Conservation (phyloP, 2,888 invertebrate species). For the Polydrusus tereticollis region DNA sequence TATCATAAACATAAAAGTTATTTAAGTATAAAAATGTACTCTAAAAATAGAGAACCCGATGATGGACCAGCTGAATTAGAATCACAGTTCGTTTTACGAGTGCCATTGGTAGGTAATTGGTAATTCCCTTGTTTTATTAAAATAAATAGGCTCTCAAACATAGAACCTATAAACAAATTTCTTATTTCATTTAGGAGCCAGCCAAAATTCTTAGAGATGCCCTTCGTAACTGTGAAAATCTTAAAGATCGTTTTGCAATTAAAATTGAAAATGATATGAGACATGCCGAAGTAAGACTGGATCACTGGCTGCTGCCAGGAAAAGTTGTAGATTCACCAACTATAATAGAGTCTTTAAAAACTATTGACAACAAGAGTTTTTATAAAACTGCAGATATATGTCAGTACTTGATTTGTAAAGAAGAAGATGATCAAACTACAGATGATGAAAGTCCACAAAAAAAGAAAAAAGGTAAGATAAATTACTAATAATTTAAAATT, state of each 20-base stretch:
- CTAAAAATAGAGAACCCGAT: constrained; percentile 40
- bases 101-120: constrained; percentile 61
- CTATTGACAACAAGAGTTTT: constrained; percentile 95
- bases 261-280: constrained; percentile 91
- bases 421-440: constrained; percentile 84
- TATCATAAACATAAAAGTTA: no score
- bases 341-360: constrained; percentile 93
- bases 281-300: constrained; percentile 89
- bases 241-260: constrained; percentile 88
- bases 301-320: constrained; percentile 88
- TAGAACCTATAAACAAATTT: no score
- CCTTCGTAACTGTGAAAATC: constrained; percentile 79
- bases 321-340: constrained; percentile 94
- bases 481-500: no score
- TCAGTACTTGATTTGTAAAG: constrained; percentile 91
- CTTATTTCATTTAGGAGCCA: constrained; percentile 74
- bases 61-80: constrained; percentile 62
- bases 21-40: constrained; percentile 7
- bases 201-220: constrained; percentile 80
- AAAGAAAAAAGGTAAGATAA: constrained; percentile 75
- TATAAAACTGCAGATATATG: constrained; percentile 98
- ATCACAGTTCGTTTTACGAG: constrained; percentile 63
- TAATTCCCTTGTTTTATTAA: constrained; percentile 23
- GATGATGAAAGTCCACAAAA: constrained; percentile 86
- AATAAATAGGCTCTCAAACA: no score